Conservation (phyloP, 1,140 invertebrate genomes). For the Ceratitis capitata region DNA sequence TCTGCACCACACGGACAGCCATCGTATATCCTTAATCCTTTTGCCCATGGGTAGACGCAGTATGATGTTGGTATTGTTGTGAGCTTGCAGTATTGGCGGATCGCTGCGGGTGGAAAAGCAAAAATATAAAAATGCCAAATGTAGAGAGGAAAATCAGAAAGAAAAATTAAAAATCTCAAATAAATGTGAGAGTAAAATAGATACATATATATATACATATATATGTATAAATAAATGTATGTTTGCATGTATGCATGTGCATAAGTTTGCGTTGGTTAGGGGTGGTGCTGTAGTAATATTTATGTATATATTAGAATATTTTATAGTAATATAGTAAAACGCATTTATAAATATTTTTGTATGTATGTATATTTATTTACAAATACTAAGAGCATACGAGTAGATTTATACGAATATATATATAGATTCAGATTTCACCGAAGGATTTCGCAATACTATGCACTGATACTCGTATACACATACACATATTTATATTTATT, state of each 20-base stretch:
- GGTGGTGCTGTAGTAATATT: no score
- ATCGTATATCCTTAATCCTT: conserved; percentile 85
- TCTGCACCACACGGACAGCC: conserved; percentile 90
- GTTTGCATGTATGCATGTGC: background rate
- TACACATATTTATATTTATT: background rate
- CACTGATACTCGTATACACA: background rate
- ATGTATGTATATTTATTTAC: background rate
- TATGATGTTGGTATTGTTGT: conserved; percentile 83
- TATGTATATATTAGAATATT: no score
- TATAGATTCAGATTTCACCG: no score
- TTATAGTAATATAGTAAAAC: no score
- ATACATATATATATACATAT: background rate
- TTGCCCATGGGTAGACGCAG: conserved; percentile 83
- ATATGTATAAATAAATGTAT: background rate
- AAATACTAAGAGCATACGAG: no score
- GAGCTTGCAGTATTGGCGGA: conserved; percentile 77
- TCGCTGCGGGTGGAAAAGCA: conserved; percentile 70
- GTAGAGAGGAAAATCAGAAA: conserved; percentile 1
- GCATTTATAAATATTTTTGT: background rate
- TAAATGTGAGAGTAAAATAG: background rate
- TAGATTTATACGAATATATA: no score
- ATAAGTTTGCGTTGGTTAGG: background rate
- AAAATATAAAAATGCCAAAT: no score
- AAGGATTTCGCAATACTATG: no score
- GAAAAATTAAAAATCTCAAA: conserved; percentile 22